phyloP scores from a whole-genome alignment of 1,140 invertebrate species.

The Atopsyche davidsoni region DNA sequence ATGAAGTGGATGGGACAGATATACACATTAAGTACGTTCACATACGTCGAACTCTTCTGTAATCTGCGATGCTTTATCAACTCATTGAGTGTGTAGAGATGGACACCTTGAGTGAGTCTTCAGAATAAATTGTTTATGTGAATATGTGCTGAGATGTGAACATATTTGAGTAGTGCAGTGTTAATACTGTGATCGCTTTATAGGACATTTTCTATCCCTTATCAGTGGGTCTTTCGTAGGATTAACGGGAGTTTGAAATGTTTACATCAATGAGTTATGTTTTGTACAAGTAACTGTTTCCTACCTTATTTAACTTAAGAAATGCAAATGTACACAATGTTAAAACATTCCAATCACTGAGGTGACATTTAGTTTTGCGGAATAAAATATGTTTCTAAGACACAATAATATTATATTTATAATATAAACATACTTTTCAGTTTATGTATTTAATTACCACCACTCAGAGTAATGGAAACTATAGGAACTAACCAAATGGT shows the following conservation, averaged over 20 bases:
- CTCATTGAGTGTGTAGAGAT: too few relatives aligned
- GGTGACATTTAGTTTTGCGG: slow-evolving; percentile 13
- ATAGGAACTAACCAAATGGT: background rate
- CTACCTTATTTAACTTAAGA: slow-evolving; percentile 10
- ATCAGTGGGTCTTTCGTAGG: slow-evolving; percentile 1
- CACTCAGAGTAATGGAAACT: too few relatives aligned
- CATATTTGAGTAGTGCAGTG: slow-evolving; percentile 25
- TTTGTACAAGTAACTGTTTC: slow-evolving; percentile 1
- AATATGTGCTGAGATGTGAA: slow-evolving; percentile 4
- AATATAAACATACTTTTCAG: too few relatives aligned
- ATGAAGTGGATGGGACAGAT: too few relatives aligned
- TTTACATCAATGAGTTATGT: background rate
- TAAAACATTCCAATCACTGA: slow-evolving; percentile 21
- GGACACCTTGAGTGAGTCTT: too few relatives aligned
- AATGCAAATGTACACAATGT: slow-evolving; percentile 9
- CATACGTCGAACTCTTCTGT: too few relatives aligned
- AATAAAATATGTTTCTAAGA: slow-evolving; percentile 14
- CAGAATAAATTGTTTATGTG: too few relatives aligned
- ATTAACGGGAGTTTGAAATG: background rate
- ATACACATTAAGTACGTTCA: too few relatives aligned
- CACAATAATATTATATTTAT: too few relatives aligned
- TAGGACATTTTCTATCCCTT: slow-evolving; percentile 14
- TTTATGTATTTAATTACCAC: too few relatives aligned
- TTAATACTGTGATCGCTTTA: slow-evolving; percentile 26
- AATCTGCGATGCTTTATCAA: too few relatives aligned